Conservation (phyloP, 2,113 vertebrate species). For the Rutilus rutilus region DNA sequence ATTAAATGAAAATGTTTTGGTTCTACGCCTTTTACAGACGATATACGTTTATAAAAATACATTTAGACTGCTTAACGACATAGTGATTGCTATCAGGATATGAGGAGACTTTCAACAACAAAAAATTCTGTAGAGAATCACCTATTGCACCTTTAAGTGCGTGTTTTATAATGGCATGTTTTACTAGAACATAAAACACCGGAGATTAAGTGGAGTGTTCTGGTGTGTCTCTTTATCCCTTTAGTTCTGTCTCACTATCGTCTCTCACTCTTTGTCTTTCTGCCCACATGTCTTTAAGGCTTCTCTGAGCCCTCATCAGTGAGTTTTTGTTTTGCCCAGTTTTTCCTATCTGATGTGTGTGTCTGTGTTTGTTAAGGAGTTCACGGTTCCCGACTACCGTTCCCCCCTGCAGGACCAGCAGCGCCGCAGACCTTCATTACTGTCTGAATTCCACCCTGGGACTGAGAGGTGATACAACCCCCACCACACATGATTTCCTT, state of each 20-base stretch:
- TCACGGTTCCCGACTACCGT: slow-evolving; percentile 91
- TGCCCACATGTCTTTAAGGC: slow-evolving; percentile 18
- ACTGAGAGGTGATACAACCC: slow-evolving; percentile 84
- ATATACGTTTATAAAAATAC: too few relatives aligned
- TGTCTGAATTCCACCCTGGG: slow-evolving; percentile 96
- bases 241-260: background rate
- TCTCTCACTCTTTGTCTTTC: background rate
- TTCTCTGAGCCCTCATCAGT: slow-evolving; percentile 3
- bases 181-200: background rate
- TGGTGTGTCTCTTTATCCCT: background rate
- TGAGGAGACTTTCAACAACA: too few relatives aligned
- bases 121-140: too few relatives aligned
- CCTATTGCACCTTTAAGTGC: background rate
- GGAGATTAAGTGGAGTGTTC: background rate
- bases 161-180: background rate
- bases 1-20: too few relatives aligned
- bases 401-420: slow-evolving; percentile 90
- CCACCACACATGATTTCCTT: too few relatives aligned
- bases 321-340: slow-evolving; percentile 22
- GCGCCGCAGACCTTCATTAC: slow-evolving; percentile 90
- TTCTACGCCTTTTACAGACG: too few relatives aligned
- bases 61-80: too few relatives aligned
- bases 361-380: slow-evolving; percentile 80
- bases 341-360: slow-evolving; percentile 15
- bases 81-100: too few relatives aligned